A percentile compares a stretch with the other conserved stretches of the same genome.
Evolutionary conservation across 2,888 invertebrate species (phyloP).

Genomic region (Apotomis turbidana): DNA sequence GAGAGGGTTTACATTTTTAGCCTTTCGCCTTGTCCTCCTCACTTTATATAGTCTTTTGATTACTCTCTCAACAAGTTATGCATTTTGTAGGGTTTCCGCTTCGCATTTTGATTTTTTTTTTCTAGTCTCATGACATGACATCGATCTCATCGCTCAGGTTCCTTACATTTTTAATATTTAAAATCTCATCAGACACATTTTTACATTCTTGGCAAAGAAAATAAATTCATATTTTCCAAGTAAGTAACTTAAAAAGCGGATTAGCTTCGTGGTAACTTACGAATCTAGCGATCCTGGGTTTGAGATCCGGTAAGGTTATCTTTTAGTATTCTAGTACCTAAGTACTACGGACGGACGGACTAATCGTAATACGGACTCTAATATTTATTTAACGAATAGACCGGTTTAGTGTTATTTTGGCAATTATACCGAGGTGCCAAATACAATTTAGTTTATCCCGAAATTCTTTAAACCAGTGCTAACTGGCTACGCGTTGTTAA

Average conservation of each 20-base stretch:
- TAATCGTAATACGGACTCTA: too few relatives aligned
- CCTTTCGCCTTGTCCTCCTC: slow-evolving; percentile 81
- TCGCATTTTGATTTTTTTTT: slow-evolving; percentile 70
- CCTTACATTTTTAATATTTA: not conserved
- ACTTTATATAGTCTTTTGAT: slow-evolving; percentile 84
- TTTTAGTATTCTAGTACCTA: too few relatives aligned
- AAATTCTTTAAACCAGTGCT: slow-evolving; percentile 71
- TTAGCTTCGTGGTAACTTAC: too few relatives aligned
- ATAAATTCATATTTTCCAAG: too few relatives aligned
- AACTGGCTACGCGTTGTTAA: slow-evolving; percentile 73
- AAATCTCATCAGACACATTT: not conserved
- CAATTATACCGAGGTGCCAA: slow-evolving; percentile 16
- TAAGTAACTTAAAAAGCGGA: too few relatives aligned
- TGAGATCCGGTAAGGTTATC: too few relatives aligned
- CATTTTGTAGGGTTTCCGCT: slow-evolving; percentile 78
- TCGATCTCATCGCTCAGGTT: not conserved
- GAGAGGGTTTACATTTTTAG: slow-evolving; percentile 82
- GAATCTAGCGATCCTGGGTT: too few relatives aligned
- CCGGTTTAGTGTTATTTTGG: not conserved
- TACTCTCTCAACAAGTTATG: slow-evolving; percentile 83
- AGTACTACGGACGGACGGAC: too few relatives aligned
- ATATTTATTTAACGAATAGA: too few relatives aligned
- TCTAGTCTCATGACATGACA: slow-evolving; percentile 2
- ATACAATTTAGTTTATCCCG: slow-evolving; percentile 21
- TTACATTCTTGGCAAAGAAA: not conserved